Base-by-base conservation (phyloP, 2,797 vertebrate species). In the Microctenopoma stevenorrisi region DNA sequence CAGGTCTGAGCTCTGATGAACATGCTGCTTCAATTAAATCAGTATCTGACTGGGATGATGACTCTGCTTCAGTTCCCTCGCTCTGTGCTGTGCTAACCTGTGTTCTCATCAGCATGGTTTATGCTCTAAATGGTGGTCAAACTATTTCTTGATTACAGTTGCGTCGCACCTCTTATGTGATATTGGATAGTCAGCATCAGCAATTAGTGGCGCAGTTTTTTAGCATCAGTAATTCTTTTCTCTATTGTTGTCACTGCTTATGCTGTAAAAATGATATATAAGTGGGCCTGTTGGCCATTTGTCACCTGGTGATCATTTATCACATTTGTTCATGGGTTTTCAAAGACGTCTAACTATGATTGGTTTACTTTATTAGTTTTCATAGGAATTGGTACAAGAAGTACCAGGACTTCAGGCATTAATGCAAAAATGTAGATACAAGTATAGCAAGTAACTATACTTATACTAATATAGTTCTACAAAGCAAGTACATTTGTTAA, bases 21-120 rank as follows among this genome's bases (percentile, higher is more conserved):
- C 68, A 48, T 47, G 57, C 53, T 62, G 66, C 68, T 77, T 68
- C 60, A 79, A 84, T 82, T 71, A 76, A 81, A 76, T 51, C 57
- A 40, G 60, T 48, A 54, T 72, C 56, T 68, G 47, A 55, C 55
- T 38, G 48, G n/a, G 70, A 72, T 14, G 51, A 68, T 68, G 62
- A 73, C 47, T 53, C 54, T 62, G 63, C 35, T 68, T 51, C 65
- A 11, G 22, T 54, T 50, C n/a, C 18, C 18, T 11, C 25, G 3
- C 50, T 64, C 14, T 44, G 53, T 63, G 15, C 16, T 44, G 15
- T 7, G 15, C 38, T 47, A 22, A 28, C 10, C 12, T 13, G 54
- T 67, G 49, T 61, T 55, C 44, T 40, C 2, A 10, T 59, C 72
- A 48, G 56, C 37, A 28, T 68, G 46, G 55, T 22, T 30, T 18